Conservation (phyloP, 1,140 invertebrate species). For the Pygmarrhopalites habei region DNA sequence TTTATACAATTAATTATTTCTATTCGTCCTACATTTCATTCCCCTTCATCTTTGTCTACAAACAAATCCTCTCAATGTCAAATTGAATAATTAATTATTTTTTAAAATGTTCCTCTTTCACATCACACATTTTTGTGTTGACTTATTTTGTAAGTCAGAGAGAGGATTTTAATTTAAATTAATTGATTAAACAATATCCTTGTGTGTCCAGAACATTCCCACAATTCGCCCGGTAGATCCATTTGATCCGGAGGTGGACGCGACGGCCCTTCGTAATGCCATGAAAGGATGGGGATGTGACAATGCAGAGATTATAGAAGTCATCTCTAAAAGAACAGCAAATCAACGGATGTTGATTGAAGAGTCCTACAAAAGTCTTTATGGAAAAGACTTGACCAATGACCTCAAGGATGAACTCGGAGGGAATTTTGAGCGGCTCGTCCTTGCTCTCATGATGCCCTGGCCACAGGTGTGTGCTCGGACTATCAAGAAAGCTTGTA, state of each 20-base stretch:
- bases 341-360: constrained; percentile 84
- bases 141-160: too few relatives aligned
- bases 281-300: constrained; percentile 92
- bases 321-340: constrained; percentile 77
- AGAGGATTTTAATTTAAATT: too few relatives aligned
- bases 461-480: constrained; percentile 49
- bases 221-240: constrained; percentile 75
- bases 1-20: background rate
- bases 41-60: background rate
- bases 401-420: constrained; percentile 58
- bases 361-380: constrained; percentile 84
- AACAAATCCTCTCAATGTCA: too few relatives aligned
- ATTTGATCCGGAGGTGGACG: constrained; percentile 82
- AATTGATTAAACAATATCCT: too few relatives aligned
- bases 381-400: constrained; percentile 76
- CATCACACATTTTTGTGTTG: too few relatives aligned
- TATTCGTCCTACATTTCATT: background rate
- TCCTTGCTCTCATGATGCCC: constrained; percentile 50
- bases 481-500: constrained; percentile 49
- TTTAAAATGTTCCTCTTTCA: too few relatives aligned
- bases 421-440: constrained; percentile 52
- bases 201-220: constrained; percentile 77
- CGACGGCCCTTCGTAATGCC: constrained; percentile 75
- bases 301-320: constrained; percentile 84
- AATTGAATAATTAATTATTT: too few relatives aligned